Evolutionary conservation across 2,888 invertebrate species (phyloP).

Genomic region (Epiblema foenella): DNA sequence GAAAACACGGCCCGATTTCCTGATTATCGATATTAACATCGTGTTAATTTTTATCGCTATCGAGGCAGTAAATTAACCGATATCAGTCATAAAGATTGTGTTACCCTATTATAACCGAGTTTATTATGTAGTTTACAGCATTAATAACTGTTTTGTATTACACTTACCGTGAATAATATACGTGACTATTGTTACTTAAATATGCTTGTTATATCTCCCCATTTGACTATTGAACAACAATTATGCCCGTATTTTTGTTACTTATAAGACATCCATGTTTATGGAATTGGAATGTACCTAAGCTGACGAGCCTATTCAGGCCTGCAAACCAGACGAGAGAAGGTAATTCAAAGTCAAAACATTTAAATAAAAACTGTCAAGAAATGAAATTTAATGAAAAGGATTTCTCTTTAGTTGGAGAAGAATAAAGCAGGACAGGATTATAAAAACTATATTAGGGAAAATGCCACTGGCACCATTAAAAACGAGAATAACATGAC

Average conservation of each 20-base stretch:
- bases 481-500: no score
- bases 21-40: slow-evolving; percentile 23
- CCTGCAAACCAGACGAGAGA: no score
- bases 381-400: no score
- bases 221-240: not conserved
- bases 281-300: no score
- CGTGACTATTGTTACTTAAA: not conserved
- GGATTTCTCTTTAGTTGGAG: no score
- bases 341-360: no score
- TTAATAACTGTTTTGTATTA: slow-evolving; percentile 8
- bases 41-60: slow-evolving; percentile 30
- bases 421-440: no score
- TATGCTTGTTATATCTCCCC: not conserved
- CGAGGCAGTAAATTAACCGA: slow-evolving; percentile 20
- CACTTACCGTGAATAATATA: not conserved
- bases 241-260: not conserved
- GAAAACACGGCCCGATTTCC: not conserved
- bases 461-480: no score
- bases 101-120: slow-evolving; percentile 24
- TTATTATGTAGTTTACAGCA: slow-evolving; percentile 20
- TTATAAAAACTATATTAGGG: no score
- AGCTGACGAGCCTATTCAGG: no score
- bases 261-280: no score
- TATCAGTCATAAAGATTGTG: slow-evolving; percentile 33
- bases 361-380: no score